Conservation (phyloP, 1,140 invertebrate species). For the Tribolium castaneum region DNA sequence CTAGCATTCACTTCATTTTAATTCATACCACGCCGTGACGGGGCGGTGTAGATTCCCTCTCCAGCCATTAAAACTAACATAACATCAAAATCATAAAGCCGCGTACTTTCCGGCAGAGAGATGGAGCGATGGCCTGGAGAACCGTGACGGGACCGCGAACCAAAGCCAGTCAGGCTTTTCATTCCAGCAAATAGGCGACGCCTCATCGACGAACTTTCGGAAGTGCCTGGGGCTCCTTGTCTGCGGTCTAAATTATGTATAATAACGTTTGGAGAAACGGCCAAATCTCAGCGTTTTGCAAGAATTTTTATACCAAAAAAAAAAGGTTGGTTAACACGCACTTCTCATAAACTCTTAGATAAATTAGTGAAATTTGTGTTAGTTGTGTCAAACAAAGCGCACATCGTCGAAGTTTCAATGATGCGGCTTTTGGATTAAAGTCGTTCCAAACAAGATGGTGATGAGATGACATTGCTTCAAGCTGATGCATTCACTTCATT, state of each 20-base stretch:
- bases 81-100: slow-evolving; percentile 51
- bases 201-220: slow-evolving; percentile 64
- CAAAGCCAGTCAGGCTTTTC: slow-evolving; percentile 79
- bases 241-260: slow-evolving; percentile 48
- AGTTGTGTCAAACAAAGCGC: slow-evolving; percentile 1
- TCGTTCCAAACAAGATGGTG: not conserved
- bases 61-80: slow-evolving; percentile 24
- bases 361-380: slow-evolving; percentile 28
- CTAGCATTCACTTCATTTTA: too few species aligned
- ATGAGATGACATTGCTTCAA: slow-evolving; percentile 28
- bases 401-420: not conserved
- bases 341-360: not conserved
- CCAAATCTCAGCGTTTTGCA: not conserved
- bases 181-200: slow-evolving; percentile 78
- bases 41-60: slow-evolving; percentile 21
- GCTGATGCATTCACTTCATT: slow-evolving; percentile 4
- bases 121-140: slow-evolving; percentile 81
- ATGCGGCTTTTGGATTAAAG: not conserved
- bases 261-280: slow-evolving; percentile 16
- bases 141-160: slow-evolving; percentile 71
- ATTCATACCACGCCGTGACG: not conserved
- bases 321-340: not conserved
- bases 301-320: not conserved
- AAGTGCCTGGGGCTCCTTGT: slow-evolving; percentile 46
- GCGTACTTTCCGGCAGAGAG: slow-evolving; percentile 84